These are phyloP conservation scores for Campoplex nolae DNA, from an alignment of 2,888 invertebrate species.

Conservation along the genomic window DNA sequence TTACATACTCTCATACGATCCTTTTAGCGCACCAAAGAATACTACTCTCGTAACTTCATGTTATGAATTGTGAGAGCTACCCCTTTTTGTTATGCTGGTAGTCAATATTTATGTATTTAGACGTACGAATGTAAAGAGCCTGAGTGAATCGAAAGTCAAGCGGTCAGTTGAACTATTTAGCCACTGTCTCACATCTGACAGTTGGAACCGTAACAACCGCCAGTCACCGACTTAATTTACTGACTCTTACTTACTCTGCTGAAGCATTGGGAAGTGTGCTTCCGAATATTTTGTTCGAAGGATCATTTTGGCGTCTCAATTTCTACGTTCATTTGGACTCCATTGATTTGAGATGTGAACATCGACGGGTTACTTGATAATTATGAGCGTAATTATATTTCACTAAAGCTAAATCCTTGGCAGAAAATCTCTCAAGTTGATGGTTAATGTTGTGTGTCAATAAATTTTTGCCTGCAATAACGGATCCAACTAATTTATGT, in stretches of 20 bases:
- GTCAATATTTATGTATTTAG: neutral
- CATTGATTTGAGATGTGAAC: neutral
- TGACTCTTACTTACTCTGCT: no score
- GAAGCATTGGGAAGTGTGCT: neutral
- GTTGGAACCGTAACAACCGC: constrained; percentile 51
- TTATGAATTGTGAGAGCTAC: neutral
- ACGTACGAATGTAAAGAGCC: constrained; percentile 17
- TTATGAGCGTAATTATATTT: neutral
- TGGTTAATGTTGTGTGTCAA: neutral
- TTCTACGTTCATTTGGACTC: neutral
- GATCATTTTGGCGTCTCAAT: constrained; percentile 6
- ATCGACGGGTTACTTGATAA: neutral
- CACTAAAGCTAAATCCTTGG: neutral
- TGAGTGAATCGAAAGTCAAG: constrained; percentile 12
- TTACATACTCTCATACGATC: neutral
- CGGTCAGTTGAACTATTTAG: constrained; percentile 48
- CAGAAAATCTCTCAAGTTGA: neutral
- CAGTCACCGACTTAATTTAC: constrained; percentile 34
- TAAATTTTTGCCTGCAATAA: neutral
- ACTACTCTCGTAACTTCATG: neutral
- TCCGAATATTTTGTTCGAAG: neutral
- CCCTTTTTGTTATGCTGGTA: constrained; percentile 6
- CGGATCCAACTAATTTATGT: constrained; percentile 8
- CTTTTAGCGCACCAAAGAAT: constrained; percentile 14
- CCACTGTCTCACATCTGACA: constrained; percentile 42